phyloP scores from a whole-genome alignment of 2,888 invertebrate species.

The Hypena proboscidalis region DNA sequence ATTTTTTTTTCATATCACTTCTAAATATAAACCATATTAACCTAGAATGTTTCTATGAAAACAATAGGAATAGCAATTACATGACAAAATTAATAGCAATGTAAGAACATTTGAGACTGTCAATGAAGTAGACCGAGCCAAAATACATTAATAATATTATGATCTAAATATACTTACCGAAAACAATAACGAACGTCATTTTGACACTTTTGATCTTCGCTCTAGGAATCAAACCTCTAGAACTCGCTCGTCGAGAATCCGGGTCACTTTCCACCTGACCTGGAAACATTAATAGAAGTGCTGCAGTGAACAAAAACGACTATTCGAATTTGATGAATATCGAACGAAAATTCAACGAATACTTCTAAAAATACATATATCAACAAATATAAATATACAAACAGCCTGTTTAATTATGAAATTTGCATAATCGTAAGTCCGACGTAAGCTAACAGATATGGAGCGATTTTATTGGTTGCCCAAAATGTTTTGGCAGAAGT shows the following conservation, averaged over 20 bases:
- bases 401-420: constrained; percentile 49
- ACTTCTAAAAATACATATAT: no score
- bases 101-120: constrained; percentile 8
- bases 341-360: no score
- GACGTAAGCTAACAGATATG: no score
- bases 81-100: constrained; percentile 8
- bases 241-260: constrained; percentile 92
- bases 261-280: constrained; percentile 80
- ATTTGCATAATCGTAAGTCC: no score
- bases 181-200: constrained; percentile 98
- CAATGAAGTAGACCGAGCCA: constrained; percentile 13
- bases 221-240: constrained; percentile 95
- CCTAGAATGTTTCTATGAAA: no score
- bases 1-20: no score
- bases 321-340: no score
- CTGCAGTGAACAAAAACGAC: no score
- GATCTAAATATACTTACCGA: constrained; percentile 87
- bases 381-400: constrained; percentile 22
- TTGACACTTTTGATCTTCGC: constrained; percentile 99
- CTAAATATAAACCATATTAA: neutral
- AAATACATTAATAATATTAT: constrained; percentile 19
- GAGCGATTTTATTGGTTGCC: no score
- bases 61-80: neutral
- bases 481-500: no score
- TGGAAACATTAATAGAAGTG: constrained; percentile 60